Evolutionary conservation across 2,797 vertebrate species (phyloP), one percentile per base, ranked within the genome.

Genomic region (Lepilemur septentrionalis): DNA sequence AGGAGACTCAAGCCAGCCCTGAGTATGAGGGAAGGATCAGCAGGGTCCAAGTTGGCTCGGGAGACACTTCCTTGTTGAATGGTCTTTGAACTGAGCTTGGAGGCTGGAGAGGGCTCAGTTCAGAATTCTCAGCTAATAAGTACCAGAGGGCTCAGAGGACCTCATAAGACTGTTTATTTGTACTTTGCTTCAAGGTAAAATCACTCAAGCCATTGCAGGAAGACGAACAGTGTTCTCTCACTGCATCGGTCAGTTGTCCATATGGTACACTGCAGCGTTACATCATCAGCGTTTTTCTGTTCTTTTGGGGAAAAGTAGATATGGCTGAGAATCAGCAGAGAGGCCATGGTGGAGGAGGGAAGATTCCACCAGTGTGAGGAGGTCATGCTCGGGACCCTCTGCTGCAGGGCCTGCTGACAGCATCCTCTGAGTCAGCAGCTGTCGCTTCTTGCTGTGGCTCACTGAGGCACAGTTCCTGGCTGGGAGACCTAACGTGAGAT

Each of bases 1-100:
- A 38, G 52, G 70, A 63, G 4, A 1, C 8, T 2, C 10, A 35
- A 14, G 23, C 73, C 32, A 3, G 3, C 15, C 12, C 1, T 0
- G 46, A 25, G 12, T 7, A 5, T n/a, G 30, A 35, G 22, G 10
- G 15, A n/a, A 65, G 46, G 20, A 23, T 41, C 2, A 0, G 4
- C 0, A 17, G 76, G 9, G 30, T 22, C n/a, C 28, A 3, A 0
- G 7, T 0, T 6, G 35, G 1, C 28, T 32, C 1, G 11, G 67
- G 32, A 22, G 30, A 11, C 14, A 1, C 5, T 78, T 61, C 1
- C 4, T 4, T 32, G 75, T 41, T 28, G 11, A 12, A 30, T 14
- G 7, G 35, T 18, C 6, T 61, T 46, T 76, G 94, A 22, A 15
- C 22, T 10, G 50, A 50, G n/a, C 38, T 65, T 48, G 25, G 48